Evolutionary conservation across 23 tunicate genomes (phyloP), one percentile per base, ranked within the genome.

Genomic region (Clavelina lepadiformis): DNA sequence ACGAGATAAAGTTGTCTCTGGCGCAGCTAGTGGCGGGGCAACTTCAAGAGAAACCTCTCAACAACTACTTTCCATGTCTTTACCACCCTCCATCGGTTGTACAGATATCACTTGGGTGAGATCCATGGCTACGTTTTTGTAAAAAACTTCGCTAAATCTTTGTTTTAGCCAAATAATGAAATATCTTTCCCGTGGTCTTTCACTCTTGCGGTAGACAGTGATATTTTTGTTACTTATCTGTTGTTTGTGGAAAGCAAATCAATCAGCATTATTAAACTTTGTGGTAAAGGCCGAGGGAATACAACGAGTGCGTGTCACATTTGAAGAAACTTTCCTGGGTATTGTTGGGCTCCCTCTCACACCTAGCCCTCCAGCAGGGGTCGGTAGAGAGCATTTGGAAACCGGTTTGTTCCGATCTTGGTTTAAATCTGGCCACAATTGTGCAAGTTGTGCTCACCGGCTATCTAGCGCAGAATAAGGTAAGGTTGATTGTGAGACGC

Each of bases 371-470:
- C 38, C 58, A 67, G 26, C 38, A 74, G 56, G 56, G 51, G n/a
- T 65, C 55, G 5, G 27, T 24, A 5, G 51, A 52, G 4, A 33
- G 46, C 41, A 21, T 69, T 6, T 88, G 88, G 88, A 54, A 61
- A 33, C 87, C 96, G 3, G 31, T 88, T 20, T 88, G 82, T 15
- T 63, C 74, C 35, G 75, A 62, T 2, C 19, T 28, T 7, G 73
- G 77, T 0, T 69, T 73, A 2, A 31, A 47, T 2, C 33, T 88
- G 21, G 82, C 96, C 18, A 73, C 33, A 33, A 56, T 73, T 28
- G 57, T 88, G 31, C 96, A 88, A 74, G 88, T 74, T 25, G 38
- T 88, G 5, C 52, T 88, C 26, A 74, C 88, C 44, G 96, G 82
- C 7, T 79, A 36, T 36, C 69, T 64, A 4, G 65, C 75, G 5